These are phyloP conservation scores for Chrysocyon brachyurus DNA, from an alignment of 2,797 vertebrate genomes.

Conservation along the genomic window DNA sequence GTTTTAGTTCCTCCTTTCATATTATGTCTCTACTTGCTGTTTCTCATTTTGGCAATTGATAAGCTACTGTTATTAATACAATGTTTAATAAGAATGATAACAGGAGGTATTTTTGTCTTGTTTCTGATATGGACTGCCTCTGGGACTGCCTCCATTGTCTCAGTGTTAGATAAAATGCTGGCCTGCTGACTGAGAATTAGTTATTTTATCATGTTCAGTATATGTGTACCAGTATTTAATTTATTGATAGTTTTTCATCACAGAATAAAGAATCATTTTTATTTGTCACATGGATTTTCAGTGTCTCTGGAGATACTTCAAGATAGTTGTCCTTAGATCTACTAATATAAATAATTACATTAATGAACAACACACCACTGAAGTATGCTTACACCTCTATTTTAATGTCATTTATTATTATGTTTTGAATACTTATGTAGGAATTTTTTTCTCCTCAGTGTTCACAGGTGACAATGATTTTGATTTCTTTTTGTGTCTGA, in stretches of 20 bases:
- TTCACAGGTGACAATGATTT: neutral
- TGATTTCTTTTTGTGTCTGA: neutral
- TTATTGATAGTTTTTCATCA: neutral
- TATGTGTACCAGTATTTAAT: neutral
- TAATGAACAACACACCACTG: neutral
- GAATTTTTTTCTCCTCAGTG: neutral
- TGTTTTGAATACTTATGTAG: constrained; percentile 3
- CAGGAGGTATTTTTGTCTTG: neutral
- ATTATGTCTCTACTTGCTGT: neutral
- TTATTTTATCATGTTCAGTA: neutral
- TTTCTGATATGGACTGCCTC: neutral
- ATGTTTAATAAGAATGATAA: neutral
- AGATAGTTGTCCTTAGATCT: neutral
- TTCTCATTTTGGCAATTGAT: neutral
- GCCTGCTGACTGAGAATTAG: neutral
- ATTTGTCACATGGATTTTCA: neutral
- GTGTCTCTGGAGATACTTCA: neutral
- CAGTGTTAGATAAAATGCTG: neutral
- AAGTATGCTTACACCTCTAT: neutral
- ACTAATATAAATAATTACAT: neutral
- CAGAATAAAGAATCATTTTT: neutral
- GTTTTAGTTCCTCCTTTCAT: constrained; percentile 1
- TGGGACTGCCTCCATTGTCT: neutral
- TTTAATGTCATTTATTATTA: neutral
- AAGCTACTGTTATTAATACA: neutral